Percentiles rank a stretch among this genome's conserved stretches.
Evolutionary conservation across 2,113 vertebrate species (phyloP).

Genomic region (Galbula dea): DNA sequence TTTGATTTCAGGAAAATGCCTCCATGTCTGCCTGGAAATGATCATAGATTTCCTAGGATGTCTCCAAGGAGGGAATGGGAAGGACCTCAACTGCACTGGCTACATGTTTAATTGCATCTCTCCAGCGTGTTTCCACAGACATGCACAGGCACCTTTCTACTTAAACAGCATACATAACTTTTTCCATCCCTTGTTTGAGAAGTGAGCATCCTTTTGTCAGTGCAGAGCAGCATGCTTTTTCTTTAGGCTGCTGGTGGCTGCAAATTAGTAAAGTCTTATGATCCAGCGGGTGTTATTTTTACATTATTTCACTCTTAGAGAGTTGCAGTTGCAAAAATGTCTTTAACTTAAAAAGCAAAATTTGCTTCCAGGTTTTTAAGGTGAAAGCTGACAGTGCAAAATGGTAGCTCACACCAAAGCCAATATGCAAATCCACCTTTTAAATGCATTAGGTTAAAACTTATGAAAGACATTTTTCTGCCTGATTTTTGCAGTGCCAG

Average conservation of each 20-base stretch:
- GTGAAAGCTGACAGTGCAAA: neutral
- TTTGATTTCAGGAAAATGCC: neutral
- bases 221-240: neutral
- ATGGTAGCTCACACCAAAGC: neutral
- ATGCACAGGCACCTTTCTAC: neutral
- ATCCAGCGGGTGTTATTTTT: neutral
- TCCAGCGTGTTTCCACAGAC: neutral
- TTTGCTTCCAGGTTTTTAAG: neutral
- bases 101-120: neutral
- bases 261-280: neutral
- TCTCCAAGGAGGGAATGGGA: neutral
- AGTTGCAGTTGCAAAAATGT: neutral
- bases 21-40: neutral
- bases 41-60: neutral
- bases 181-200: constrained; percentile 27
- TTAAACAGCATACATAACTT: neutral
- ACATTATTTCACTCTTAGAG: neutral
- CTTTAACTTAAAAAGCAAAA: neutral
- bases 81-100: neutral
- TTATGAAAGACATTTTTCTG: neutral
- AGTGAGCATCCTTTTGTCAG: neutral
- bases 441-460: neutral
- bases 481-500: neutral
- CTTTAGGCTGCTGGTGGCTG: neutral
- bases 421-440: neutral